Evolutionary conservation across 2,113 vertebrate species (phyloP).

Genomic region (Varanus salvator): DNA sequence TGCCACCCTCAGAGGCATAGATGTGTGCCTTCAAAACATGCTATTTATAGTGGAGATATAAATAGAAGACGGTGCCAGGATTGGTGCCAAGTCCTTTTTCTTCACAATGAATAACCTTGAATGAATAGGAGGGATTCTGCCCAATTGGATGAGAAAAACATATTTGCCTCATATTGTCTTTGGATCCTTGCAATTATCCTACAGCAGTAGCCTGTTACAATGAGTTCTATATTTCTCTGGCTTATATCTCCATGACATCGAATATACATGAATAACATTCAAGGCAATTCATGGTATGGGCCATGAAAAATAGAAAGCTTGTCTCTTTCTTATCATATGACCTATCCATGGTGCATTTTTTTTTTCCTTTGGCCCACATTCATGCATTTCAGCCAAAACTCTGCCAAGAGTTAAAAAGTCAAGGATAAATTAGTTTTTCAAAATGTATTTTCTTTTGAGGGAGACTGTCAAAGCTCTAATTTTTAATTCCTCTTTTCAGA

Average conservation of each 20-base stretch:
- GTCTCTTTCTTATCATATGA: background rate
- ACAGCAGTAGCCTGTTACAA: background rate
- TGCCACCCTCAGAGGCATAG: background rate
- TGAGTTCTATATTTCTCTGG: background rate
- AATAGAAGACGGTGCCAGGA: background rate
- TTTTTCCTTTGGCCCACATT: background rate
- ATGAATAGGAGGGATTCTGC: no score
- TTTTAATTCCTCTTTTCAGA: constrained; percentile 58
- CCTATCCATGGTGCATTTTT: background rate
- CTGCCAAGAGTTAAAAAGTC: constrained; percentile 39
- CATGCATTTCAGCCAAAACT: constrained; percentile 22
- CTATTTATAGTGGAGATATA: background rate
- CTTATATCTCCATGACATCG: background rate
- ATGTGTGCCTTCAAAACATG: background rate
- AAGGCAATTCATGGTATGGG: background rate
- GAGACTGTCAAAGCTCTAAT: constrained; percentile 49
- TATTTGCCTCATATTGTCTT: background rate
- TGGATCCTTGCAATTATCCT: background rate
- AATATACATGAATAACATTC: constrained; percentile 8
- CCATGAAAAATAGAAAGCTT: constrained; percentile 13
- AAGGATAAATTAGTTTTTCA: constrained; percentile 21
- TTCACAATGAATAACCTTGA: no score
- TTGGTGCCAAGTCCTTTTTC: background rate
- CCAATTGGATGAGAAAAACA: background rate
- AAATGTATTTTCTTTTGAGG: constrained; percentile 38